These are phyloP conservation scores for Aphaenogaster floridana DNA, from an alignment of 1,140 invertebrate species.

Conservation along the genomic window DNA sequence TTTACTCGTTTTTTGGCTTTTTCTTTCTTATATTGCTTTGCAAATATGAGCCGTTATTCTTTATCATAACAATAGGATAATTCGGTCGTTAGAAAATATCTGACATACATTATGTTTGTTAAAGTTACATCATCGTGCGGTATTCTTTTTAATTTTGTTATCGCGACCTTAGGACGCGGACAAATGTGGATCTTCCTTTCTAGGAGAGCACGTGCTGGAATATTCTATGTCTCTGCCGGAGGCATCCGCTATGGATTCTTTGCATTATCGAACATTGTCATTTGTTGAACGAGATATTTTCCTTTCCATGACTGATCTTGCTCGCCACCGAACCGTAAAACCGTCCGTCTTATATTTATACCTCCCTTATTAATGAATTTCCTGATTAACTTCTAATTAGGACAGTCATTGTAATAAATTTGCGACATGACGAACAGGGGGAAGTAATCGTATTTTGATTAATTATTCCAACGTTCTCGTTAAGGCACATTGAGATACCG, in stretches of 20 bases:
- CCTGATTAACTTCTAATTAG: background rate
- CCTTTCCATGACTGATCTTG: background rate
- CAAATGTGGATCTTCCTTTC: constrained; percentile 30
- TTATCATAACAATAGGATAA: background rate
- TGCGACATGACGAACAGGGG: background rate
- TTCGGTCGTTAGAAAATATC: background rate
- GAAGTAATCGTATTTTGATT: background rate
- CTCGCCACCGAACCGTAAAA: background rate
- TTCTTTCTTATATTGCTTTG: no score
- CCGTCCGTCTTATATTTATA: background rate
- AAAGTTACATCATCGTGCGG: background rate
- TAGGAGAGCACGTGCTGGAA: constrained; percentile 13
- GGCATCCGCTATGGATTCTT: constrained; percentile 17
- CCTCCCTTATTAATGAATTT: background rate
- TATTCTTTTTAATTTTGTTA: constrained; percentile 22
- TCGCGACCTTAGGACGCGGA: constrained; percentile 16
- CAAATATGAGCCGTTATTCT: no score
- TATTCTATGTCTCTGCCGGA: constrained; percentile 42
- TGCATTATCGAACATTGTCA: constrained; percentile 47
- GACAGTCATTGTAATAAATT: constrained; percentile 1
- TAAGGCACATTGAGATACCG: background rate
- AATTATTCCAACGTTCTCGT: constrained; percentile 9
- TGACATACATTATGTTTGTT: background rate
- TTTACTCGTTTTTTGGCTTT: no score
- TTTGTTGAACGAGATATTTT: constrained; percentile 44